phyloP scores from a whole-genome alignment of 1,140 invertebrate species.

The Dinoponera quadriceps region DNA sequence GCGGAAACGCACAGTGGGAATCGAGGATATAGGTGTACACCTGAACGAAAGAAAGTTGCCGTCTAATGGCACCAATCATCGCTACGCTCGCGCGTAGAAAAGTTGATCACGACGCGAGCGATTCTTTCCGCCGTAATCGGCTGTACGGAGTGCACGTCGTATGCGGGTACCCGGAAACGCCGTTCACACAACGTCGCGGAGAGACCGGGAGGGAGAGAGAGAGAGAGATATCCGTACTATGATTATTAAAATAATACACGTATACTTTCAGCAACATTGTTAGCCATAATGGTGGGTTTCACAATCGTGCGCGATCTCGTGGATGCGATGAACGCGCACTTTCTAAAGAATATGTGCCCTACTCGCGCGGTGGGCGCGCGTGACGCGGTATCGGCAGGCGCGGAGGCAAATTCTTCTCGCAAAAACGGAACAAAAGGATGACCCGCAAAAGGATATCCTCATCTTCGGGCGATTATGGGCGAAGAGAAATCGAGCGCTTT shows the following conservation, averaged over 20 bases:
- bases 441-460: neutral
- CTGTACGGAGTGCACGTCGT: slow-evolving; percentile 5
- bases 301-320: slow-evolving; percentile 53
- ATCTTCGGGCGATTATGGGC: neutral
- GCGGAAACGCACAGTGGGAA: slow-evolving; percentile 22
- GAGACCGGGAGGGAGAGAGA: too few relatives aligned
- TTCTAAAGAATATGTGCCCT: slow-evolving; percentile 45
- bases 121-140: slow-evolving; percentile 44
- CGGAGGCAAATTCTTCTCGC: slow-evolving; percentile 20
- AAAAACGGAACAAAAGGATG: slow-evolving; percentile 16
- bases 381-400: slow-evolving; percentile 38
- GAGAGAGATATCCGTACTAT: slow-evolving; percentile 15
- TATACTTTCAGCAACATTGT: slow-evolving; percentile 51
- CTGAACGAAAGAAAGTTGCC: slow-evolving; percentile 30
- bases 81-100: neutral
- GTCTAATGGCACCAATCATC: slow-evolving; percentile 41
- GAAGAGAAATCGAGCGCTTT: slow-evolving; percentile 35
- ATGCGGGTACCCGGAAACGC: slow-evolving; percentile 42
- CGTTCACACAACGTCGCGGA: neutral
- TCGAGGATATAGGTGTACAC: neutral
- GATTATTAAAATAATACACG: slow-evolving; percentile 57
- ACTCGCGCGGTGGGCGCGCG: slow-evolving; percentile 2
- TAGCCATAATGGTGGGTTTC: slow-evolving; percentile 55
- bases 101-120: slow-evolving; percentile 26
- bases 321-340: slow-evolving; percentile 43